These are phyloP conservation scores for Noctua fimbriata DNA, from an alignment of 2,888 invertebrate species.

Conservation along the genomic window DNA sequence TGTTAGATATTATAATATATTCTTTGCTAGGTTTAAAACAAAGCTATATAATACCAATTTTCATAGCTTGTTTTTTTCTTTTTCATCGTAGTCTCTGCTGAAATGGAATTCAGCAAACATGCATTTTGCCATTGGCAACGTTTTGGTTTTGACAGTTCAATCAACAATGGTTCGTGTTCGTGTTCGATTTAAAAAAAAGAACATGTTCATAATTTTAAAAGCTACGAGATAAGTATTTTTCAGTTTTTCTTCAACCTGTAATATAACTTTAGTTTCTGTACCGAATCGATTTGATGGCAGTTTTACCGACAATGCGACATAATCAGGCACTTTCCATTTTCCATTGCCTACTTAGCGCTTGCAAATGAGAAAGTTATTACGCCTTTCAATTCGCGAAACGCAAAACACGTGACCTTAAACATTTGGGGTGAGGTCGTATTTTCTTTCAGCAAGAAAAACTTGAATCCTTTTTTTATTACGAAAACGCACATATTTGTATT, in stretches of 20 bases:
- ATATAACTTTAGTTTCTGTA: constrained; percentile 7
- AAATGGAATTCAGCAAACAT: constrained; percentile 7
- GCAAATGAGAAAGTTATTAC: constrained; percentile 60
- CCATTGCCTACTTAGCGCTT: constrained; percentile 55
- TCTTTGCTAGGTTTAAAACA: neutral
- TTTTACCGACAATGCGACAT: constrained; percentile 43
- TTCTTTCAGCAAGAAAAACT: neutral
- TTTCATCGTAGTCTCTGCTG: neutral
- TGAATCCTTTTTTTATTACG: neutral
- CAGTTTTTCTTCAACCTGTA: neutral
- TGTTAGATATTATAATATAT: neutral
- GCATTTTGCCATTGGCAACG: constrained; percentile 8
- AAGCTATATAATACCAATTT: neutral
- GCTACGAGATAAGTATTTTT: no score
- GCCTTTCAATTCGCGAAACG: constrained; percentile 37
- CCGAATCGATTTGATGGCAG: constrained; percentile 11
- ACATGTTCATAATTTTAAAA: neutral
- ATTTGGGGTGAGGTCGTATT: neutral
- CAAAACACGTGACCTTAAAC: constrained; percentile 2
- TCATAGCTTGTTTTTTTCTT: neutral
- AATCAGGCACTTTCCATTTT: constrained; percentile 53
- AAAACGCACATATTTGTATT: neutral
- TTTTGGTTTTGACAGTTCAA: constrained; percentile 38
- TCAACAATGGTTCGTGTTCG: constrained; percentile 5
- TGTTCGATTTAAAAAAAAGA: neutral